Conservation (phyloP, 2,113 vertebrate genomes). For the Syngnathus scovelli region DNA sequence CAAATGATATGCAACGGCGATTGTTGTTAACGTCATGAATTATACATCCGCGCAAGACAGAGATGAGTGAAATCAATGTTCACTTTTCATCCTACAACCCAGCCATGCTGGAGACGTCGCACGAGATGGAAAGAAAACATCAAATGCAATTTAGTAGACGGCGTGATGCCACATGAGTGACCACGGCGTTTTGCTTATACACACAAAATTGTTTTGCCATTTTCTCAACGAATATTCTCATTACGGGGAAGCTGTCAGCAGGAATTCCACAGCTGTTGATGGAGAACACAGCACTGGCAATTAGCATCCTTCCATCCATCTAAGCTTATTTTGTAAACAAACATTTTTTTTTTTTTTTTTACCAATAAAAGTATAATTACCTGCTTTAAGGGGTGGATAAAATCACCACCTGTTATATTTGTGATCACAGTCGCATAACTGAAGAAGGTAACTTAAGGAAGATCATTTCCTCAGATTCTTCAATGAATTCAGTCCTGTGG, state of each 20-base stretch:
- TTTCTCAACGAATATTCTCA: background rate
- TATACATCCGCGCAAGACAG: constrained; percentile 59
- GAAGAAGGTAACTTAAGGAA: too few species aligned
- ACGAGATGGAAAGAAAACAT: constrained; percentile 24
- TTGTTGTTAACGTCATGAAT: constrained; percentile 56
- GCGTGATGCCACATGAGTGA: constrained; percentile 18
- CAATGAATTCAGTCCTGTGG: background rate
- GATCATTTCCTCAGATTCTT: too few species aligned
- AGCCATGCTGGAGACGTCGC: constrained; percentile 25
- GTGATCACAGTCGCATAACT: too few species aligned
- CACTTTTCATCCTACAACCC: constrained; percentile 26
- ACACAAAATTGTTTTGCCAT: constrained; percentile 18
- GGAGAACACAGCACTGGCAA: background rate
- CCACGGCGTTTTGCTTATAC: constrained; percentile 3
- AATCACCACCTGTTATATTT: too few species aligned
- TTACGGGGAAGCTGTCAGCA: constrained; percentile 9
- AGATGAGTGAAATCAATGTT: constrained; percentile 59
- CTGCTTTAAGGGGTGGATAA: too few species aligned
- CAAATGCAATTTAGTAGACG: constrained; percentile 35
- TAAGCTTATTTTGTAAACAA: background rate
- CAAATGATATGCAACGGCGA: constrained; percentile 59
- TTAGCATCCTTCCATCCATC: background rate
- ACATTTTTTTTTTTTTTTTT: background rate
- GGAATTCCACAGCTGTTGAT: background rate
- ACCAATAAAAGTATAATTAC: background rate